Conservation (phyloP, 2,888 invertebrate genomes). For the Athalia rosae region DNA sequence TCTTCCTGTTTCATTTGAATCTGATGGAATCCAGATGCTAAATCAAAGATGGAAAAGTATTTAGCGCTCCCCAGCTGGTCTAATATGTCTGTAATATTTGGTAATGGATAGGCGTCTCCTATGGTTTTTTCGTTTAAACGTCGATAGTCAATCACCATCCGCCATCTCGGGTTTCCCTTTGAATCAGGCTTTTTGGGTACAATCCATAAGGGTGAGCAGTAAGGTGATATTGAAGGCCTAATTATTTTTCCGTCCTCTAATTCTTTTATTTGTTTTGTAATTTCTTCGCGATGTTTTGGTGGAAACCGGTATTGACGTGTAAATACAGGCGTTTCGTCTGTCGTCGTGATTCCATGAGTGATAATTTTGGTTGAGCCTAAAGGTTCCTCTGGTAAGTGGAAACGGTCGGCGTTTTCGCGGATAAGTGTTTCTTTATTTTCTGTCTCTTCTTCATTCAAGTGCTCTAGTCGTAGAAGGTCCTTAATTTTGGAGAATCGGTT, state of each 20-base stretch:
- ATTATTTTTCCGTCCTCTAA: slow-evolving; percentile 46
- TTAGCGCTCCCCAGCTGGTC: slow-evolving; percentile 53
- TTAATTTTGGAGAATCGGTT: neutral
- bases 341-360: slow-evolving; percentile 44
- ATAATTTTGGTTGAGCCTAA: neutral
- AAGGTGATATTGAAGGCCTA: slow-evolving; percentile 57
- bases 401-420: neutral
- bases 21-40: slow-evolving; percentile 39
- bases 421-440: neutral
- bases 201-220: slow-evolving; percentile 55
- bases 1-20: slow-evolving; percentile 44
- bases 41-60: slow-evolving; percentile 45
- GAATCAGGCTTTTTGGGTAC: slow-evolving; percentile 59
- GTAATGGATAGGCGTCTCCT: slow-evolving; percentile 58
- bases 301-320: slow-evolving; percentile 36
- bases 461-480: neutral
- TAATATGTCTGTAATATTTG: slow-evolving; percentile 58
- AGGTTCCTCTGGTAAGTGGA: neutral
- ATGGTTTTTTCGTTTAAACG: slow-evolving; percentile 58
- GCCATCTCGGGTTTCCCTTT: slow-evolving; percentile 49
- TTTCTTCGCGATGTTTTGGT: slow-evolving; percentile 17
- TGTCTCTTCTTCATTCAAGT: neutral
- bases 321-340: slow-evolving; percentile 20
- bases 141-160: slow-evolving; percentile 60
- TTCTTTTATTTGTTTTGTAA: neutral